Evolutionary conservation across 2,888 invertebrate genomes (phyloP), one percentile per base, ranked within the genome.

Genomic region (Chorisops tibialis): DNA sequence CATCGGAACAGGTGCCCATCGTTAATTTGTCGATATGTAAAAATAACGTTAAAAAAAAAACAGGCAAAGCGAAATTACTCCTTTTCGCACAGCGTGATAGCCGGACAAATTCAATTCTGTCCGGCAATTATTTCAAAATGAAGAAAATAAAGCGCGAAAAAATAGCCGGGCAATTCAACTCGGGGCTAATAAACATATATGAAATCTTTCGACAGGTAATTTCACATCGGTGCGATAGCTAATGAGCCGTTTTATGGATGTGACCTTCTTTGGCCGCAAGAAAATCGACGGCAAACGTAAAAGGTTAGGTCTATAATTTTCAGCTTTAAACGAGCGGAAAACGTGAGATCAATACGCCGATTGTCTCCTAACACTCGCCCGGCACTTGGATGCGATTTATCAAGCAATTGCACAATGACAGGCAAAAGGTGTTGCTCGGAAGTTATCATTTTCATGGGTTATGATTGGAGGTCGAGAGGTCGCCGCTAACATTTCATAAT

Each of bases 321-420:
- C 43, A 45, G 56, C 43, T 35, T 56, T 43, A 30, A 56, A 43
- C 35, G 43, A 30, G 30, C 16, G 63, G 52, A 63, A 63, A 63
- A 59, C 63, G 63, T 63, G 63, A 63, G 63, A 63, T 63, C 52
- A 24, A 39, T 48, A 47, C 41, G 37, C 22, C 48, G 63, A 63
- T 63, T 58, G 59, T 59, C 38, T 63, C 41, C 59, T 63, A 63
- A 59, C 63, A 63, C 63, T 63, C 56, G 56, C 35, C 30, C 24
- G 63, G 50, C 52, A 59, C 47, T 43, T 58, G 37, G 19, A 18
- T 63, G 59, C 52, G 63, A 63, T 63, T 63, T 63, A 63, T 63
- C 59, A 59, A 59, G 37, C 41, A 24, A 63, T 59, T 47, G 51
- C 59, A 59, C 51, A 63, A 59, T 63, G 59, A 47, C 59, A 63